Base-by-base conservation (phyloP, 2,797 vertebrate genomes). In the Mormyrops attenuatus region DNA sequence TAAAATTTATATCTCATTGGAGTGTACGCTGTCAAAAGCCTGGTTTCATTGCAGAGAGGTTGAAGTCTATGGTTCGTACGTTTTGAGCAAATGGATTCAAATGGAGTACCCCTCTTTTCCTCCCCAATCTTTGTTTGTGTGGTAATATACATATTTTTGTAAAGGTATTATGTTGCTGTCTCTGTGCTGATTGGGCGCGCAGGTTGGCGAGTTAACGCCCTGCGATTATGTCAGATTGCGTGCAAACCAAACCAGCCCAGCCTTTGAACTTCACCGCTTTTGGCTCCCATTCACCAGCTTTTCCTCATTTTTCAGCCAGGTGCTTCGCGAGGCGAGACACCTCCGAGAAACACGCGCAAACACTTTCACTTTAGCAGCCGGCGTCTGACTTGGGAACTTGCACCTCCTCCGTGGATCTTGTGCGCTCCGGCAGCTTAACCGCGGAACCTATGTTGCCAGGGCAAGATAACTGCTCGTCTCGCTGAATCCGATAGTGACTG, bases 191-290 rank as follows among this genome's bases (percentile, higher is more conserved):
- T 98, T 98, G 97, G 97, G 96, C 93, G 97, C 94, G 93, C 96
- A 95, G 97, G 96, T 96, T 95, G 96, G 95, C 92, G 95, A 96
- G 97, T 97, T 95, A 95, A 97, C 98, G 97, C 98, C 97, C 97
- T 96, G 96, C 96, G 96, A 97, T 98, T 97, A 97, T 97, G 97
- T 97, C 97, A 97, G 97, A 97, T 97, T 95, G 97, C 96, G 95
- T 96, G 97, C 96, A 89, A 96, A 96, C 95, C 96, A 94, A 96
- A 96, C 96, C 97, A 97, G 96, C 96, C 96, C 96, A 96, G 97
- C 96, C 98, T 98, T 98, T 97, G 96, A 98, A 98, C 97, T 97
- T 97, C 96, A 93, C 97, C 96, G 97, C 97, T 96, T 96, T 96
- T 95, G 97, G 96, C 97, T 97, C 95, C 91, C 89, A 95, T 96